Evolutionary conservation across 2,113 vertebrate species (phyloP).

Genomic region (Hippotragus niger): DNA sequence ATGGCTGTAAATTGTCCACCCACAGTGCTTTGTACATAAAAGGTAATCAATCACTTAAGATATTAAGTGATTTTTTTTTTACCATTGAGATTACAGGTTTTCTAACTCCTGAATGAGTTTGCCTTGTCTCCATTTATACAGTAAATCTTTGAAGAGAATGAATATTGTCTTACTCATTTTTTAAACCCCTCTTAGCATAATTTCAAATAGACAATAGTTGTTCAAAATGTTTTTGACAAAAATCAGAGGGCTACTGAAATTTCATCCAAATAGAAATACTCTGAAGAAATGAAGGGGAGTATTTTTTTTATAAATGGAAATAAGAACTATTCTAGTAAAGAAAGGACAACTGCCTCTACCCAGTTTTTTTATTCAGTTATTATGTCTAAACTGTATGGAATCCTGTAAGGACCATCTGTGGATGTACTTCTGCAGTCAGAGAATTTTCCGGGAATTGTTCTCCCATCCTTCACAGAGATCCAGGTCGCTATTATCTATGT

Average conservation of each 20-base stretch:
- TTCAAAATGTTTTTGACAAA: background rate
- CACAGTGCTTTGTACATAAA: background rate
- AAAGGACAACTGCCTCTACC: background rate
- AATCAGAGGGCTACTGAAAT: background rate
- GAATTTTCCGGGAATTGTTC: background rate
- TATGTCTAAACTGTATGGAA: background rate
- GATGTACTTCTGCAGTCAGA: background rate
- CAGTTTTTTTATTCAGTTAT: background rate
- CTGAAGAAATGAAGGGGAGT: background rate
- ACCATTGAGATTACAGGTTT: background rate
- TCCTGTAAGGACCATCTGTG: too few relatives aligned
- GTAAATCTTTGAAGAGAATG: background rate
- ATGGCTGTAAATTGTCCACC: background rate
- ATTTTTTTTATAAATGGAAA: background rate
- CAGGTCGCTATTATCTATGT: rapidly evolving
- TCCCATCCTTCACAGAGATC: background rate
- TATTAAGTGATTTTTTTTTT: background rate
- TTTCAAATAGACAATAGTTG: background rate
- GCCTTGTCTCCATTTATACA: background rate
- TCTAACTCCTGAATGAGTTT: background rate
- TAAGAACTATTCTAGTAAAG: background rate
- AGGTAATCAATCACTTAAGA: background rate
- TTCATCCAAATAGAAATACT: background rate
- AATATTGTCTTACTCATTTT: background rate
- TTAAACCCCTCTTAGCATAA: background rate